Percentiles rank a stretch among this genome's conserved stretches.
Evolutionary conservation across 2,797 vertebrate species (phyloP).

Genomic region (Tinamus major): DNA sequence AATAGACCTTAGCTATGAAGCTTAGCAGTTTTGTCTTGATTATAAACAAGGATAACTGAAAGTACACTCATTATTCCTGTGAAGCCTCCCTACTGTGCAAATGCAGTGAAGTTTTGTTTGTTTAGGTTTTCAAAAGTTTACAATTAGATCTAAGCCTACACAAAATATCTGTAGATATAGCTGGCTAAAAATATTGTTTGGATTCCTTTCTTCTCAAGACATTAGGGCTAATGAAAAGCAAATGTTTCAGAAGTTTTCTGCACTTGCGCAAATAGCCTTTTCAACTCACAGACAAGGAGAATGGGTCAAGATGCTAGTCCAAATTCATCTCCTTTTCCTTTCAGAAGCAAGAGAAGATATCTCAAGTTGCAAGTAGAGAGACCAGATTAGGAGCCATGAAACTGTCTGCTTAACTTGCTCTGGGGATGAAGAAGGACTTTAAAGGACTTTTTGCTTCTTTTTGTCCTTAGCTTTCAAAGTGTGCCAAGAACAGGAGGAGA

Average conservation of each 20-base stretch:
- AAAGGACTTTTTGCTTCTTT: neutral
- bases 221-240: neutral
- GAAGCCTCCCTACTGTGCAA: neutral
- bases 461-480: neutral
- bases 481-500: neutral
- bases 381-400: neutral
- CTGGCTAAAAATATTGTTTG: neutral
- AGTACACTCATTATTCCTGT: neutral
- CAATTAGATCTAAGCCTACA: neutral
- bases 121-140: neutral
- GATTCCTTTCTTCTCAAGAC: neutral
- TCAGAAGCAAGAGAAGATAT: neutral
- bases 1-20: slow-evolving; percentile 30
- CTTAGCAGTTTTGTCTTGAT: slow-evolving; percentile 22
- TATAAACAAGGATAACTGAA: slow-evolving; percentile 9
- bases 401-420: neutral
- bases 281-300: neutral
- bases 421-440: neutral
- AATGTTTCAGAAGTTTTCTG: neutral
- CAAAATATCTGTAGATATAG: neutral
- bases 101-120: slow-evolving; percentile 1
- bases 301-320: neutral
- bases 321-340: neutral
- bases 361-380: neutral
- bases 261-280: neutral